A percentile compares a stretch with the other conserved stretches of the same genome.
phyloP scores from a whole-genome alignment of 2,888 invertebrate genomes.

The Mycogona germanica region DNA sequence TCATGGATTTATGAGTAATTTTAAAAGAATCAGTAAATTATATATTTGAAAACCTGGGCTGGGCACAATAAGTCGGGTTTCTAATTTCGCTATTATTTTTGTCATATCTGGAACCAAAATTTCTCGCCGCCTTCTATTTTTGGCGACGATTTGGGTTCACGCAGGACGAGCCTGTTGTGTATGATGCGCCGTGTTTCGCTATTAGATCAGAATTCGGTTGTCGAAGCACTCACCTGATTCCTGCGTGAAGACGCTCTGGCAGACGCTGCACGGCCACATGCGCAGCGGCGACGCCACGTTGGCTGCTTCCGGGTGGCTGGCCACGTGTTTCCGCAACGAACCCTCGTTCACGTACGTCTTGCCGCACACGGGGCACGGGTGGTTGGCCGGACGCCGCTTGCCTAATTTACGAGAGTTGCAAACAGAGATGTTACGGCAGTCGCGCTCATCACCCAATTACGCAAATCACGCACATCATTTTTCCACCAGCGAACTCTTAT shows the following conservation, averaged over 20 bases:
- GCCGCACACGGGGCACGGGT: slow-evolving; percentile 88
- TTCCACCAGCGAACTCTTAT: no score
- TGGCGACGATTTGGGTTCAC: background rate
- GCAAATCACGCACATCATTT: background rate
- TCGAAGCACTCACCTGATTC: slow-evolving; percentile 61
- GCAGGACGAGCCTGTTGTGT: no score
- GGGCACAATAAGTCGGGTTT: no score
- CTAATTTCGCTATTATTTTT: no score
- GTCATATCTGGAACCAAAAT: no score
- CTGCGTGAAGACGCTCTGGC: slow-evolving; percentile 88
- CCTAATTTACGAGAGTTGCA: slow-evolving; percentile 39
- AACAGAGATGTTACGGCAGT: no score
- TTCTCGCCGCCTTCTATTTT: background rate
- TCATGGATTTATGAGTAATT: no score
- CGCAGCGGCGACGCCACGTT: slow-evolving; percentile 59
- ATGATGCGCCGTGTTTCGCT: no score
- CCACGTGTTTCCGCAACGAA: slow-evolving; percentile 79
- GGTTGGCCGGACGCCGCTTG: slow-evolving; percentile 86
- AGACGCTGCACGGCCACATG: slow-evolving; percentile 94
- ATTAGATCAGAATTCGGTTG: background rate
- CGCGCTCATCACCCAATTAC: no score
- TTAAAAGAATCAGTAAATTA: no score
- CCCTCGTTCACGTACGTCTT: slow-evolving; percentile 94
- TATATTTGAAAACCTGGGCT: no score
- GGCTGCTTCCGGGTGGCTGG: slow-evolving; percentile 83